Percentiles rank a stretch among this genome's conserved stretches.
phyloP scores from a whole-genome alignment of 1,140 invertebrate species.

The Magallana gigas region DNA sequence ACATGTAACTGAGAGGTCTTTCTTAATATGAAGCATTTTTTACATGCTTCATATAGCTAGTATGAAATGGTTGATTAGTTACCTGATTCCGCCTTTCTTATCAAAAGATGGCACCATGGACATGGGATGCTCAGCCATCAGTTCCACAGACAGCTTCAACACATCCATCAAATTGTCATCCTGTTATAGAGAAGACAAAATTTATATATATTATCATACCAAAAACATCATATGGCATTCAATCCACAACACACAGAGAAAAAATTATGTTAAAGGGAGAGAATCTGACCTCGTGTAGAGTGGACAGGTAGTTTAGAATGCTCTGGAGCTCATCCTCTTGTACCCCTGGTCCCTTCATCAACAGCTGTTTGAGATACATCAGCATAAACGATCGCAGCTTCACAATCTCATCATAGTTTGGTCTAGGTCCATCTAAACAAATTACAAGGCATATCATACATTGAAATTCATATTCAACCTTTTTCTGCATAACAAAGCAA shows the following conservation, averaged over 20 bases:
- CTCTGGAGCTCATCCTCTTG: slow-evolving; percentile 99
- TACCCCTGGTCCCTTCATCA: slow-evolving; percentile 95
- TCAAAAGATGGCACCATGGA: slow-evolving; percentile 99
- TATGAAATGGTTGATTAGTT: slow-evolving; percentile 5
- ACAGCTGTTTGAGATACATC: slow-evolving; percentile 96
- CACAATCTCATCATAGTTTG: slow-evolving; percentile 95
- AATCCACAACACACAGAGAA: too few relatives aligned
- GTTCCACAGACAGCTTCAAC: slow-evolving; percentile 95
- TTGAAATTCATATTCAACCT: neutral
- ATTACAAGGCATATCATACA: neutral
- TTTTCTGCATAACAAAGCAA: too few relatives aligned
- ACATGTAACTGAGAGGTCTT: too few relatives aligned
- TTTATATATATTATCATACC: neutral
- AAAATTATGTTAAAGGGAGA: neutral
- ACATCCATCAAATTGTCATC: slow-evolving; percentile 99
- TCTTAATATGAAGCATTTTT: too few relatives aligned
- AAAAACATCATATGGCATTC: too few relatives aligned
- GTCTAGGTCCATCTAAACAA: slow-evolving; percentile 91
- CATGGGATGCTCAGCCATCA: slow-evolving; percentile 98
- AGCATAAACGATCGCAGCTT: slow-evolving; percentile 96
- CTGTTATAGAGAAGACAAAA: slow-evolving; percentile 79
- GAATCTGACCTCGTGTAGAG: slow-evolving; percentile 79
- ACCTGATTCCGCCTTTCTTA: slow-evolving; percentile 93
- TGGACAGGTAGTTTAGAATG: slow-evolving; percentile 98
- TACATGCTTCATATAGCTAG: too few relatives aligned